phyloP scores from a whole-genome alignment of 2,113 vertebrate species.

The Pseudonaja textilis region DNA sequence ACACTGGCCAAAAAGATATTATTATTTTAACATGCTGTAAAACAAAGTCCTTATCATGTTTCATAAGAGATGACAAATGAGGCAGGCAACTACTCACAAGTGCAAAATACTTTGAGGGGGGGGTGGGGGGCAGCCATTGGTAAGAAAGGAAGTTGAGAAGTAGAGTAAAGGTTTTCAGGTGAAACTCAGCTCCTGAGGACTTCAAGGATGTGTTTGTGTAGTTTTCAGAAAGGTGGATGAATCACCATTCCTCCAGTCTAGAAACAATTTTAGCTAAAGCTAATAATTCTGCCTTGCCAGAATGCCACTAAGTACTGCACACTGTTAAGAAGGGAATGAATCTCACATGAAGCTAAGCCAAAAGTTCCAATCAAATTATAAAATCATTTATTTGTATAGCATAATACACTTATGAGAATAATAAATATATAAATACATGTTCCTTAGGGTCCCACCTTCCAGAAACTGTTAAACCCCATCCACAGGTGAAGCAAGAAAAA shows the following conservation, averaged over 20 bases:
- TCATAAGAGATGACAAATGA: neutral
- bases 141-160: neutral
- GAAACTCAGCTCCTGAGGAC: neutral
- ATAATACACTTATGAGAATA: neutral
- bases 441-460: neutral
- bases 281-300: neutral
- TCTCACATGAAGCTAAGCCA: neutral
- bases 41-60: neutral
- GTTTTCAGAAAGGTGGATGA: neutral
- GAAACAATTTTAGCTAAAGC: neutral
- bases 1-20: slow-evolving; percentile 31
- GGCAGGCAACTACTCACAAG: neutral
- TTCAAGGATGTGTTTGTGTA: neutral
- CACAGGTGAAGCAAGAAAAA: neutral
- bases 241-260: neutral
- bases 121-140: neutral
- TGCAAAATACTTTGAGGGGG: neutral
- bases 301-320: neutral
- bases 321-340: neutral
- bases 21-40: neutral
- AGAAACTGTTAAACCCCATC: neutral
- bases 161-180: neutral
- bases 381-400: neutral
- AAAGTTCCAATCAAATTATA: neutral
- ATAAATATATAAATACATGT: neutral